Evolutionary conservation across 2,888 invertebrate species (phyloP).

Genomic region (Oxyteleia sp.): DNA sequence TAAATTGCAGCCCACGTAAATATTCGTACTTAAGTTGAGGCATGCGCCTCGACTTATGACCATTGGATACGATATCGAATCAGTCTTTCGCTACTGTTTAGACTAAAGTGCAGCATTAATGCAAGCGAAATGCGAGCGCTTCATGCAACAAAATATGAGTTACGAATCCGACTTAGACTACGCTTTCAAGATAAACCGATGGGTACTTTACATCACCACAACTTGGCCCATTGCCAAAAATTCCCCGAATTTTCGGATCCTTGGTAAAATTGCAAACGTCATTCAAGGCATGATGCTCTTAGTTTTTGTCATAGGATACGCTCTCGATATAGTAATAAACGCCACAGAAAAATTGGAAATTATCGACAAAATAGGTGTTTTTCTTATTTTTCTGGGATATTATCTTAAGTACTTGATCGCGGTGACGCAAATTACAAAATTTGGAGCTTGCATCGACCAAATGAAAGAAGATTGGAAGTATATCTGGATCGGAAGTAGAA

Average conservation of each 20-base stretch:
- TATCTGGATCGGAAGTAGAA: background rate
- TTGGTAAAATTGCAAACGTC: background rate
- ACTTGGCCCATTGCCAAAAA: conserved; percentile 18
- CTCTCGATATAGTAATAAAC: background rate
- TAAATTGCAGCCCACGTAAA: too few species aligned
- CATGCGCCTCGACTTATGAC: too few species aligned
- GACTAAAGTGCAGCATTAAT: too few species aligned
- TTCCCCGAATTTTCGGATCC: background rate
- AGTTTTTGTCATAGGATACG: background rate
- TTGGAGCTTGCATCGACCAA: conserved; percentile 18
- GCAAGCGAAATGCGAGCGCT: too few species aligned
- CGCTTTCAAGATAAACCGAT: conserved; percentile 22
- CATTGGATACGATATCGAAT: too few species aligned
- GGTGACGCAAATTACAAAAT: background rate
- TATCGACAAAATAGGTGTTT: conserved; percentile 15
- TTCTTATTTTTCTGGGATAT: conserved; percentile 19
- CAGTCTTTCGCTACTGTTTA: too few species aligned
- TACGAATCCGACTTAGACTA: conserved; percentile 7
- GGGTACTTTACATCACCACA: conserved; percentile 16
- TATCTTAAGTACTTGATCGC: conserved; percentile 15
- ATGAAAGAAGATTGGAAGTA: conserved; percentile 23
- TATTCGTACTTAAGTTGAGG: too few species aligned
- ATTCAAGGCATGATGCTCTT: background rate
- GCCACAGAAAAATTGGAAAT: background rate
- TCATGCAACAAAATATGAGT: conserved; percentile 5